Evolutionary conservation across 2,797 vertebrate genomes (phyloP).

Genomic region (Lates japonicus): DNA sequence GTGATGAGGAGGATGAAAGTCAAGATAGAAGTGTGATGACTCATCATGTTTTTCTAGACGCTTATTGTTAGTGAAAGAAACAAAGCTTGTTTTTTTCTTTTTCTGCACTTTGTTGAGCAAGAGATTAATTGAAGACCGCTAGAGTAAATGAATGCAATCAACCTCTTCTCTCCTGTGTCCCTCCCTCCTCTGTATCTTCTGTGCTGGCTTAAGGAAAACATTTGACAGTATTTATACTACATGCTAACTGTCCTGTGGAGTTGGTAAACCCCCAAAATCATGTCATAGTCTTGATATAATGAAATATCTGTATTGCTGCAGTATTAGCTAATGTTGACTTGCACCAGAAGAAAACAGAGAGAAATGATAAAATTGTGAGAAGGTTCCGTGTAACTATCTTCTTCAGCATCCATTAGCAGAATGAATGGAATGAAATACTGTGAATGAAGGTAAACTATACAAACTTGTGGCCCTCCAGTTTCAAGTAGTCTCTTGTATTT

Average conservation of each 20-base stretch:
- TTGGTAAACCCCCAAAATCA: constrained; percentile 12
- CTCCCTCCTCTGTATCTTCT: background rate
- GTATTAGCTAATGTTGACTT: background rate
- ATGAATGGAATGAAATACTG: background rate
- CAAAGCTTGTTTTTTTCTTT: background rate
- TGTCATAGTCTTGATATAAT: background rate
- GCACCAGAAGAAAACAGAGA: too few relatives aligned
- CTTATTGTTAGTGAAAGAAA: constrained; percentile 45
- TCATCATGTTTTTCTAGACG: constrained; percentile 58
- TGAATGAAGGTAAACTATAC: too few relatives aligned
- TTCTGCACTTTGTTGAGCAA: constrained; percentile 18
- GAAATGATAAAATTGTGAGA: background rate
- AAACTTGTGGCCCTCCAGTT: too few relatives aligned
- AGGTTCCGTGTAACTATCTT: too few relatives aligned
- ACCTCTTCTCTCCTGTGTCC: background rate
- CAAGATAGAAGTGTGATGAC: constrained; percentile 57
- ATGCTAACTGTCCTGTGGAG: background rate
- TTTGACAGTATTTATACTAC: background rate
- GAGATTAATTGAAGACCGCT: constrained; percentile 28
- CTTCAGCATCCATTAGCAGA: background rate
- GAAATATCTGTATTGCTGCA: background rate
- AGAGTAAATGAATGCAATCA: constrained; percentile 4
- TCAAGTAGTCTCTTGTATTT: too few relatives aligned
- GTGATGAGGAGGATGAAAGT: constrained; percentile 61
- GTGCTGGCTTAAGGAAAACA: background rate